These are phyloP conservation scores for Platyscapa corneri DNA, from an alignment of 1,140 invertebrate genomes.

Conservation along the genomic window DNA sequence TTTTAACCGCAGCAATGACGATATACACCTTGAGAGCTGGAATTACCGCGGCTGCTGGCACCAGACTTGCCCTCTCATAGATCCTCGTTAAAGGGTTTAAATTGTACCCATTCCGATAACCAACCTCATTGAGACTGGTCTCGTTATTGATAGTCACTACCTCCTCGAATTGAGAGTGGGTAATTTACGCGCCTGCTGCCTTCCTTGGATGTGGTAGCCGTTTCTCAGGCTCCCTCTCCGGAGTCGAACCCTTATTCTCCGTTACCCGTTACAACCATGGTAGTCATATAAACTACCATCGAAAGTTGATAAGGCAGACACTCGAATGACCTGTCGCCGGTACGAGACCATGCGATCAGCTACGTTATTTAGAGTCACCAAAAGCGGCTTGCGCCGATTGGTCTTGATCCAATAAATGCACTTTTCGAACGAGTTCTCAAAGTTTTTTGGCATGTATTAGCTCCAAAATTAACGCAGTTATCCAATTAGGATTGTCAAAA, in stretches of 20 bases:
- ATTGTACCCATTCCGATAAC: conserved; percentile 93
- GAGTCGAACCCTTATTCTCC: conserved; percentile 73
- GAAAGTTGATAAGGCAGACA: conserved; percentile 89
- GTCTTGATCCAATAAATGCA: conserved; percentile 85
- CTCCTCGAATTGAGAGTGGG: conserved; percentile 87
- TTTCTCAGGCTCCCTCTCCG: conserved; percentile 89
- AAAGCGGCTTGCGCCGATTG: conserved; percentile 70
- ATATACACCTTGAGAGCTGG: conserved; percentile 93
- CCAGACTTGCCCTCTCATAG: conserved; percentile 94
- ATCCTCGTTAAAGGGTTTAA: conserved; percentile 78
- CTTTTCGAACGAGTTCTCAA: conserved; percentile 80
- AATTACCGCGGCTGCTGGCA: conserved; percentile 93
- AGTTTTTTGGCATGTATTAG: conserved; percentile 85
- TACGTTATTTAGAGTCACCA: conserved; percentile 75
- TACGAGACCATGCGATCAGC: conserved; percentile 81
- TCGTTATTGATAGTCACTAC: conserved; percentile 93
- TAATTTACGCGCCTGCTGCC: conserved; percentile 87
- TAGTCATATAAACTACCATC: conserved; percentile 80
- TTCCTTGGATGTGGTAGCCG: conserved; percentile 94
- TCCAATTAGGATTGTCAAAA: conserved; percentile 82
- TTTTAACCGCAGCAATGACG: conserved; percentile 89
- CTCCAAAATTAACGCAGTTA: conserved; percentile 90
- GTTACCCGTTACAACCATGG: conserved; percentile 86
- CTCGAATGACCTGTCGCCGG: conserved; percentile 88
- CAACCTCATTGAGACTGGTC: conserved; percentile 76